Conservation (phyloP, 2,797 vertebrate species). For the Rhinichthys osculus region DNA sequence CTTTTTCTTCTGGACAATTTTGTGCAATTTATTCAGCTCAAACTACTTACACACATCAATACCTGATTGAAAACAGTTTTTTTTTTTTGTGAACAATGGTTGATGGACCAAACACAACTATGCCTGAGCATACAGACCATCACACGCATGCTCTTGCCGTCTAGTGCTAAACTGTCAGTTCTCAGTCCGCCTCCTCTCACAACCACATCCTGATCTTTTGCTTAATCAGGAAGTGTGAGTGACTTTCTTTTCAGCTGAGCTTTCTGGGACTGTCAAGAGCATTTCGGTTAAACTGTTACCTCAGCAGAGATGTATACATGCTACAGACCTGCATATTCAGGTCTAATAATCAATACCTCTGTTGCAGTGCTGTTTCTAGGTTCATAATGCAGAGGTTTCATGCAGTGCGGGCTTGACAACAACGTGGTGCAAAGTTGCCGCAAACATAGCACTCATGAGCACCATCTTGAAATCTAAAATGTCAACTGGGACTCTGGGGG, state of each 20-base stretch:
- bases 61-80: not conserved
- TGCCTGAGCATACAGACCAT: not conserved
- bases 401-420: not conserved
- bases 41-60: not conserved
- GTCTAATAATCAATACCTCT: slow-evolving; percentile 11
- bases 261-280: not conserved
- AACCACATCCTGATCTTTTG: slow-evolving; percentile 38
- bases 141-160: too few relatives aligned
- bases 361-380: not conserved
- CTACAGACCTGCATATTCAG: not conserved
- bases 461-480: too few relatives aligned
- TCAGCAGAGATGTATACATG: slow-evolving; percentile 19
- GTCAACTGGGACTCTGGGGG: not conserved
- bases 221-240: slow-evolving; percentile 46
- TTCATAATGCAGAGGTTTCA: slow-evolving; percentile 10
- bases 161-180: not conserved
- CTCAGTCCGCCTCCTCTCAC: not conserved
- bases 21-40: not conserved
- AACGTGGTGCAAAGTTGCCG: not conserved
- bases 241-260: slow-evolving; percentile 16
- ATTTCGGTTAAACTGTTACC: not conserved
- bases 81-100: not conserved
- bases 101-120: not conserved
- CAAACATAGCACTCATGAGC: not conserved
- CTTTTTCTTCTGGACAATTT: not conserved